phyloP scores from a whole-genome alignment of 2,113 vertebrate species.

The Phyllopteryx taeniolatus region DNA sequence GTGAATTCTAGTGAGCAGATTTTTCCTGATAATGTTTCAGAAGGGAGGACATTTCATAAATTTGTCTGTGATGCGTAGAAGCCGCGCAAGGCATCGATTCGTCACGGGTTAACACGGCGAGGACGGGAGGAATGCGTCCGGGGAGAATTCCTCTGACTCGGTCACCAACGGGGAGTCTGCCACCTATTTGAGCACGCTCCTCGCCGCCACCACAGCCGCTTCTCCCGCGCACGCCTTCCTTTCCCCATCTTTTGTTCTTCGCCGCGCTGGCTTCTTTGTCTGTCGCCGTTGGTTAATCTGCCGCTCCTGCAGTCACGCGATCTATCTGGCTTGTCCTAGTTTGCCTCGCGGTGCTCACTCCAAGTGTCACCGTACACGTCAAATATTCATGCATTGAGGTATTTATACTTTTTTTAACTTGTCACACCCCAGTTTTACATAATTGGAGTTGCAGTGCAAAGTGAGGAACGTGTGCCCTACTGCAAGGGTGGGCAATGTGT shows the following conservation, averaged over 20 bases:
- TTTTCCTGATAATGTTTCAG: background rate
- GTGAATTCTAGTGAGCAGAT: too few relatives aligned
- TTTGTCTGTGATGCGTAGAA: background rate
- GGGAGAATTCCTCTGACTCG: slow-evolving; percentile 68
- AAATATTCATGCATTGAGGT: slow-evolving; percentile 38
- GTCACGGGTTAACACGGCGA: slow-evolving; percentile 60
- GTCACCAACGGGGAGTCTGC: slow-evolving; percentile 62
- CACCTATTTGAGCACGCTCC: slow-evolving; percentile 55
- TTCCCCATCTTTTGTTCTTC: slow-evolving; percentile 19
- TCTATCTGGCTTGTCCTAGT: slow-evolving; percentile 39
- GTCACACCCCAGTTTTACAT: slow-evolving; percentile 7
- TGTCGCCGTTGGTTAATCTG: slow-evolving; percentile 55
- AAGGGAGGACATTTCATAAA: background rate
- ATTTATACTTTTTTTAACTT: slow-evolving; percentile 20
- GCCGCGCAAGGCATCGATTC: slow-evolving; percentile 14
- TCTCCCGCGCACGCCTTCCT: slow-evolving; percentile 29
- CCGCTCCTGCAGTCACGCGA: slow-evolving; percentile 28
- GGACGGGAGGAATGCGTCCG: slow-evolving; percentile 65
- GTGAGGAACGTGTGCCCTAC: background rate
- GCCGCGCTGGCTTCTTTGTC: slow-evolving; percentile 24
- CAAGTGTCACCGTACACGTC: slow-evolving; percentile 24
- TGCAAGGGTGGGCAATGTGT: background rate
- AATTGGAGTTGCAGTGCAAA: background rate
- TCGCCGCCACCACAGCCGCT: slow-evolving; percentile 8
- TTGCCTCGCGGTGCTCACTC: slow-evolving; percentile 23